phyloP scores from a whole-genome alignment of 2,797 vertebrate species.

The Dicrostonyx torquatus region DNA sequence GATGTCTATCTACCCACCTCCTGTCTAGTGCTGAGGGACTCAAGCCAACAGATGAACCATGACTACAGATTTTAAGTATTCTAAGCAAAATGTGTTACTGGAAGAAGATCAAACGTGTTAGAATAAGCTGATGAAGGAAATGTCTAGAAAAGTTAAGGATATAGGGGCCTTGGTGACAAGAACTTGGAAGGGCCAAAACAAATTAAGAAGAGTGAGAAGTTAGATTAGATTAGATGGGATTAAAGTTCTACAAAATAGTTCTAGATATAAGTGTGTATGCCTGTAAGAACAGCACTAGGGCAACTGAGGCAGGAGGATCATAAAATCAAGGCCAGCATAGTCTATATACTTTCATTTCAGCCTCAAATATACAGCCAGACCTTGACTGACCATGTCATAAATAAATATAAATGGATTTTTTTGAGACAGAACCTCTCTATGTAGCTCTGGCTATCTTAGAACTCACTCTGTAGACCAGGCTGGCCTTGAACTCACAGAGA shows the following conservation, averaged over 20 bases:
- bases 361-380: not conserved
- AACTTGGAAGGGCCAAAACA: not conserved
- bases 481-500: not conserved
- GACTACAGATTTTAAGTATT: not conserved
- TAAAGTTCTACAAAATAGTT: not conserved
- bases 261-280: too few relatives aligned
- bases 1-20: too few relatives aligned
- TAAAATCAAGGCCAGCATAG: not conserved
- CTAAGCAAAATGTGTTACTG: not conserved
- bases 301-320: not conserved
- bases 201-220: not conserved
- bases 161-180: not conserved
- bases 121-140: not conserved
- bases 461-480: not conserved
- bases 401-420: not conserved
- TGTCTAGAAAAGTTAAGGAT: not conserved
- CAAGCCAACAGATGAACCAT: not conserved
- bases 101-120: not conserved
- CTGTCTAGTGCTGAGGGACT: not conserved
- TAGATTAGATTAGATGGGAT: not conserved
- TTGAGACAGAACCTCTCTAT: not conserved
- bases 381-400: not conserved
- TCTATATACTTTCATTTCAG: not conserved
- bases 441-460: not conserved
- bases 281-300: not conserved